Evolutionary conservation across 2,113 vertebrate species (phyloP), one percentile per base, ranked within the genome.

Genomic region (Grus americana): DNA sequence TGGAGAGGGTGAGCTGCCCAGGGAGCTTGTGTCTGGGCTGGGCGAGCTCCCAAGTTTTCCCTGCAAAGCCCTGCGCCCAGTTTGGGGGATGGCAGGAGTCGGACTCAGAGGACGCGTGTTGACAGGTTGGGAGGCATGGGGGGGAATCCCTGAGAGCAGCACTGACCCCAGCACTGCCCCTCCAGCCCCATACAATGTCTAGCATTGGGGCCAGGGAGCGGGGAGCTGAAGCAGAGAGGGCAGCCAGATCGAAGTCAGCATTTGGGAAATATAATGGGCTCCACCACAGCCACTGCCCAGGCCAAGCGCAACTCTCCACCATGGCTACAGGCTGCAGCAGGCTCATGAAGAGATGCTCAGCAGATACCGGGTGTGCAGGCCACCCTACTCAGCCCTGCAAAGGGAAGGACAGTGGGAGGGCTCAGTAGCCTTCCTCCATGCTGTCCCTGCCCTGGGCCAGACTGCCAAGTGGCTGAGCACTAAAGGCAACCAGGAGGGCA

Each of bases 61-160:
- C 79, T 73, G 36, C 34, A 57, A 76, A 88, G 59, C 59, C 55
- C 34, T 40, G 47, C 1, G 2, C 52, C 40, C 63, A 38, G 5
- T 57, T 29, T 52, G 17, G 21, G 9, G n/a, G 42, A 70, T 16
- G 52, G 71, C 55, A 87, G 65, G 50, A 83, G 10, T n/a, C 6
- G 5, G 29, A 75, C 44, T n/a, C 24, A 29, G 44, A 63, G 29
- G 49, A 86, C 32, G 23, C 12, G 3, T 38, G 36, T 30, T 80
- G 74, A 55, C 62, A 84, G 57, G 32, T 3, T 52, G 40, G 9
- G 72, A n/a, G 42, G 19, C 10, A 54, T 4, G 27, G 34, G 38
- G n/a, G n/a, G 29, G 40, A 70, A 95, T 92, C 84, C 92, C 95
- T 92, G 92, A 92, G 86, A 95, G 83, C 70, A 93, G 86, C 83